Evolutionary conservation across 92 coral and sea anemone genomes (phyloP), one percentile per base, ranked within the genome.

Genomic region (Virgularia gustaviana): DNA sequence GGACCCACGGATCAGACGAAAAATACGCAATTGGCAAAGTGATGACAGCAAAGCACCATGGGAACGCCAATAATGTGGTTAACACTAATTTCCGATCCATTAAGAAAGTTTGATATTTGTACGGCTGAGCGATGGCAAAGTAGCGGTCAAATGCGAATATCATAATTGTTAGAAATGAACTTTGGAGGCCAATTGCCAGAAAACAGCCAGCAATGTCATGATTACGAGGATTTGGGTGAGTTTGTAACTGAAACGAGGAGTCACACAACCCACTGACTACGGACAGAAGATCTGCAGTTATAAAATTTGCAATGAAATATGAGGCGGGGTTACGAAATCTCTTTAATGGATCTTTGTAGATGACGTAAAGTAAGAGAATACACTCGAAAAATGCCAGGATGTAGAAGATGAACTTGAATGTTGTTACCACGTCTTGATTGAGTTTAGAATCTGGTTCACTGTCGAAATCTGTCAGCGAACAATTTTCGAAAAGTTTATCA

Each of bases 1-100:
- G 36, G 19, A 45, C 59, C 34, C 19, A 45, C 22, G 31, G 16
- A 67, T 35, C 24, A 27, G 44, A 36, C 31, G 39, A 42, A 32
- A 67, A 67, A 31, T 67, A 67, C 0, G 49, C 49, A 6, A 67
- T 59, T 67, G 74, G 74, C 33, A 67, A 45, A 8, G 42, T 12
- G 36, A 67, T 67, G n/a, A 67, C 34, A 6, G 74, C 22, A 29
- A 67, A 67, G 59, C 74, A 67, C 74, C 74, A 67, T 45, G 74
- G 74, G 6, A 67, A 5, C 31, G 49, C 9, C 7, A 67, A 12
- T n/a, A 49, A 12, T 11, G 27, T 33, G 9, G 31, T 20, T 33
- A 45, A 19, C 15, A 67, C 25, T 29, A 43, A 30, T 4, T 67
- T 67, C 31, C 20, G 30, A 27, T 1, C 43, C 60, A 32, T 9